Evolutionary conservation across 1,140 invertebrate genomes (phyloP), one percentile per base, ranked within the genome.

Genomic region (Bombus pyrosoma): DNA sequence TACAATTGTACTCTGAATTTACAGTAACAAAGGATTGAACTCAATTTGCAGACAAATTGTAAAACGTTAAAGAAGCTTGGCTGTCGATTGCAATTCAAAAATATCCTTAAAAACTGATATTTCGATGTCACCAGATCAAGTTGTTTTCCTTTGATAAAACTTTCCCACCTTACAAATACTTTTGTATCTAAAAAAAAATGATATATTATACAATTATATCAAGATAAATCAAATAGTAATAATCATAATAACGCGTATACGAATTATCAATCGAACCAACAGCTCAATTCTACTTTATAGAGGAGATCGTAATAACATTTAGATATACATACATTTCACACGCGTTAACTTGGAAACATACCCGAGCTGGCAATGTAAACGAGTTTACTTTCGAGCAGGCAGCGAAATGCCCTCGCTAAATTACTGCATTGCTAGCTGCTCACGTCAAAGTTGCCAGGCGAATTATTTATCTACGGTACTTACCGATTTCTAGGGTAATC

Each of bases 401-500:
- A 59, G n/a, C 59, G 41, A 15, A 66, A 79, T 28, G n/a, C 15
- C 6, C 8, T 12, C 39, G n/a, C 39, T 43, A 82, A 82, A 76
- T 87, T 64, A 43, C 78, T 25, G 64, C 53, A 43, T 25, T 25
- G 37, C 22, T 34, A 71, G 37, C 43, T 59, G n/a, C 2, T 12
- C 59, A 32, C n/a, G 25, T 25, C n/a, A 12, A 37, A 34, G 62
- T 41, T 5, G 15, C 41, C 25, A 13, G 18, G 1, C 47, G 28
- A 89, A 82, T 87, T 87, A 82, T 83, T 89, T 89, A 81, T 83
- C 76, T 53, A 53, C 18, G 47, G 47, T 22, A 53, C 47, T 53
- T 53, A 28, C 32, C n/a, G 47, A 82, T 64, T 34, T 69, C 69
- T 53, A 71, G 22, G 13, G 22, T 18, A 41, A 32, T 62, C 2